Evolutionary conservation across 2,797 vertebrate species (phyloP), one percentile per base, ranked within the genome.

Genomic region (Ceryle rudis): DNA sequence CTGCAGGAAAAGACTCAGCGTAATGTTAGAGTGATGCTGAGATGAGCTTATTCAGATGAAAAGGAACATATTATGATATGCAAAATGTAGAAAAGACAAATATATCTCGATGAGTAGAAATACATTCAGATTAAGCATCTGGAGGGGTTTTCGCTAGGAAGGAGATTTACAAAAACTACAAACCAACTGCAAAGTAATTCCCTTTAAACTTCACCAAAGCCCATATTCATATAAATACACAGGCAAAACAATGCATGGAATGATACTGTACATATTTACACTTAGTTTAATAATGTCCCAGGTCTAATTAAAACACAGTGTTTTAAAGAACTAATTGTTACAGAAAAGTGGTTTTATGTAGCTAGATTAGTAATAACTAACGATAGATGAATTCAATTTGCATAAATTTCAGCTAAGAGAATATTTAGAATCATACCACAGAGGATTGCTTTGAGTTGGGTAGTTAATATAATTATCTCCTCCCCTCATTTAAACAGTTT

Each of bases 311-410:
- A 98, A 99, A 98, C 98, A 98, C 98, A 97, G 91, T 97, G 93
- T 98, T 99, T 98, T 98, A 98, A 99, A 98, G 89, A 98, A 98
- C 98, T 99, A 98, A 99, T 99, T 99, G 98, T 99, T 99, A 97
- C 96, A 98, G 98, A 99, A 99, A 99, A 98, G 97, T 97, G 97
- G 98, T 98, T 98, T 95, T 91, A 98, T 99, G 98, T 98, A 98
- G 98, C 98, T 97, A 98, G 97, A 98, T 97, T 99, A 98, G 98
- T 99, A 99, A 99, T 99, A 99, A 99, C 98, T 98, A 98, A 99
- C 97, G 98, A 99, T 99, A 98, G 98, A 99, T 98, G 98, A 99
- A 99, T 99, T 99, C 98, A 99, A 99, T 99, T 99, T 98, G 98
- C 99, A 99, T 99, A 99, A 98, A 99, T 99, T 99, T 99, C 98